phyloP scores from a whole-genome alignment of 1,140 invertebrate genomes.

The Macrotrachela quadricornifera region DNA sequence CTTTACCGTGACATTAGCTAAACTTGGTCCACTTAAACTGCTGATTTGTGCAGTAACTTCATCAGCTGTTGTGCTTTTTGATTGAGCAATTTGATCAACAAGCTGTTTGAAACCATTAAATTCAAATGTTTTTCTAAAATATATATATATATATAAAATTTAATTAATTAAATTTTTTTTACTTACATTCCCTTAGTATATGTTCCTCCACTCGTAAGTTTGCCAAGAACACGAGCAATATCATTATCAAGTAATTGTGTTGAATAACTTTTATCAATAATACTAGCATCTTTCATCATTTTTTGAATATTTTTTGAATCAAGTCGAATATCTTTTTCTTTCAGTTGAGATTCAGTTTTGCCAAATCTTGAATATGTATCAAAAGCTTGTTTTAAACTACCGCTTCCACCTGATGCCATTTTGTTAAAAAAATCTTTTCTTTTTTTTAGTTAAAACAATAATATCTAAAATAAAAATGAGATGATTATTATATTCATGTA shows the following conservation, averaged over 20 bases:
- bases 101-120: conserved; percentile 5
- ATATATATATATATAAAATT: background rate
- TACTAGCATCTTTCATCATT: conserved; percentile 7
- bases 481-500: too few relatives aligned
- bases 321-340: conserved; percentile 6
- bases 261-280: conserved; percentile 4
- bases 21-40: background rate
- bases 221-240: conserved; percentile 7
- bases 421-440: too few relatives aligned
- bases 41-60: background rate
- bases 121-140: conserved; percentile 5
- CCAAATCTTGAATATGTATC: conserved; percentile 9
- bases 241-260: conserved; percentile 8
- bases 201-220: background rate
- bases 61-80: background rate
- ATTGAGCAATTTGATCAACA: conserved; percentile 2
- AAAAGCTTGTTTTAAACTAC: background rate
- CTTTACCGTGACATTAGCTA: background rate
- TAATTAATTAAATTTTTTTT: background rate
- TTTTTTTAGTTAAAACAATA: too few relatives aligned
- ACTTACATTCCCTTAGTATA: conserved; percentile 7
- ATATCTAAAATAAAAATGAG: too few relatives aligned
- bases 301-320: conserved; percentile 7
- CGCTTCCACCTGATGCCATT: too few relatives aligned
- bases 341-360: conserved; percentile 6